Evolutionary conservation across 2,797 vertebrate genomes (phyloP).

Genomic region (Menidia menidia): DNA sequence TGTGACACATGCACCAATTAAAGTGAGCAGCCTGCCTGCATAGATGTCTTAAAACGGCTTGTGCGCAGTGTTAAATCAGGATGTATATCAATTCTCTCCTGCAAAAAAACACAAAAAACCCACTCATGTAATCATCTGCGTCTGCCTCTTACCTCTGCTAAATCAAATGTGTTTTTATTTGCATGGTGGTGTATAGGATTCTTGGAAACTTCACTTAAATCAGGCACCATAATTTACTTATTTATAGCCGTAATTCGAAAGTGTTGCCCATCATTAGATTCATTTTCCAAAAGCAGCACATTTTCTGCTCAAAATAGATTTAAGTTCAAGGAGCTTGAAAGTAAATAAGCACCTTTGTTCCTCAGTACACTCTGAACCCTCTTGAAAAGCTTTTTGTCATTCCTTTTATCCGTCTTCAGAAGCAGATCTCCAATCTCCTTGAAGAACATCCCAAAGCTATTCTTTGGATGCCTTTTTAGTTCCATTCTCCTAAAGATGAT

Average conservation of each 20-base stretch:
- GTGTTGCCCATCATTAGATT: background rate
- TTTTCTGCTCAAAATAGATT: background rate
- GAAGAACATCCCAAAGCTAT: background rate
- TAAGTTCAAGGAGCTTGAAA: background rate
- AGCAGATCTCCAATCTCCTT: background rate
- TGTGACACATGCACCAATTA: slow-evolving; percentile 73
- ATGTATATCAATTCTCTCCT: slow-evolving; percentile 57
- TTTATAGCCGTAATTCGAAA: background rate
- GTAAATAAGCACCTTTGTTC: background rate
- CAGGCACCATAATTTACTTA: background rate
- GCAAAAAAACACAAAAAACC: slow-evolving; percentile 5
- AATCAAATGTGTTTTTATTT: slow-evolving; percentile 7
- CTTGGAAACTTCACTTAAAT: background rate
- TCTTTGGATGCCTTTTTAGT: background rate
- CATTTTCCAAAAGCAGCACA: background rate
- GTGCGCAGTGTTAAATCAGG: slow-evolving; percentile 72
- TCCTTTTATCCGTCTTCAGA: background rate
- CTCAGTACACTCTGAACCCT: background rate
- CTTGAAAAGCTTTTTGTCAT: background rate
- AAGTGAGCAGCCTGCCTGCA: slow-evolving; percentile 47
- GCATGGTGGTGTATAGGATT: background rate
- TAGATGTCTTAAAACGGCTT: slow-evolving; percentile 55
- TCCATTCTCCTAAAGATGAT: background rate
- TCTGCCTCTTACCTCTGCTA: slow-evolving; percentile 17
- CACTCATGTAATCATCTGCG: slow-evolving; percentile 37